A percentile compares a stretch with the other conserved stretches of the same genome.
Evolutionary conservation across 2,797 vertebrate genomes (phyloP).

Genomic region (Antennarius maculatus): DNA sequence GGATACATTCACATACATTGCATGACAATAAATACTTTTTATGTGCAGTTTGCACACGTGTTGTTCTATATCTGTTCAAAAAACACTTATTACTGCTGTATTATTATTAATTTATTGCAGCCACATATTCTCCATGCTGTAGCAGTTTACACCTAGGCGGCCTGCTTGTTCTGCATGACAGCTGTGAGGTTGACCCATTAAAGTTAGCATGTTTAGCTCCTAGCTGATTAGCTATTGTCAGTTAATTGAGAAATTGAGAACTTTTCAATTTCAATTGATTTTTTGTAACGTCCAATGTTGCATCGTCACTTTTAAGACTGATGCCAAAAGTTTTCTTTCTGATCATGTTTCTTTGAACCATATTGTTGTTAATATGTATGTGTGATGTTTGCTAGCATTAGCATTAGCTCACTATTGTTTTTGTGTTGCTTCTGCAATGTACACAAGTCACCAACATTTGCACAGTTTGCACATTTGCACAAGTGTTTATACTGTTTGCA

Average conservation of each 20-base stretch:
- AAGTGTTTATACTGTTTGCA: neutral
- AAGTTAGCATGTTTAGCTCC: conserved; percentile 38
- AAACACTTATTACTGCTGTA: neutral
- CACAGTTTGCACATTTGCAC: conserved; percentile 24
- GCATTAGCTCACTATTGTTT: conserved; percentile 51
- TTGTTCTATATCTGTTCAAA: too few relatives aligned
- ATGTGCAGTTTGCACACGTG: neutral
- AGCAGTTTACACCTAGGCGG: conserved; percentile 42
- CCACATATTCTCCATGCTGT: conserved; percentile 25
- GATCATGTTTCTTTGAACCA: neutral
- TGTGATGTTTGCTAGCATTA: conserved; percentile 50
- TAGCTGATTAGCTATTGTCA: conserved; percentile 38
- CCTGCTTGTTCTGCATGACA: conserved; percentile 67
- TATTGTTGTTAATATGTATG: neutral
- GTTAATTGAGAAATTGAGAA: conserved; percentile 1
- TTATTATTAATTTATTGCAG: neutral
- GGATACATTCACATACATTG: conserved; percentile 16
- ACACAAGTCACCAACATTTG: conserved; percentile 18
- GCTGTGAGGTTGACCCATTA: conserved; percentile 62
- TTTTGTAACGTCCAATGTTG: fast-evolving
- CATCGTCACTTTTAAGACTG: fast-evolving
- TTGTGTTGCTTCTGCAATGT: conserved; percentile 33
- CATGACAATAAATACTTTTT: neutral
- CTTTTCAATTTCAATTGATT: neutral
- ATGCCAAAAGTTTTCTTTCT: fast-evolving